These are phyloP conservation scores for Philonicus albiceps DNA, from an alignment of 2,888 invertebrate genomes.

Conservation along the genomic window DNA sequence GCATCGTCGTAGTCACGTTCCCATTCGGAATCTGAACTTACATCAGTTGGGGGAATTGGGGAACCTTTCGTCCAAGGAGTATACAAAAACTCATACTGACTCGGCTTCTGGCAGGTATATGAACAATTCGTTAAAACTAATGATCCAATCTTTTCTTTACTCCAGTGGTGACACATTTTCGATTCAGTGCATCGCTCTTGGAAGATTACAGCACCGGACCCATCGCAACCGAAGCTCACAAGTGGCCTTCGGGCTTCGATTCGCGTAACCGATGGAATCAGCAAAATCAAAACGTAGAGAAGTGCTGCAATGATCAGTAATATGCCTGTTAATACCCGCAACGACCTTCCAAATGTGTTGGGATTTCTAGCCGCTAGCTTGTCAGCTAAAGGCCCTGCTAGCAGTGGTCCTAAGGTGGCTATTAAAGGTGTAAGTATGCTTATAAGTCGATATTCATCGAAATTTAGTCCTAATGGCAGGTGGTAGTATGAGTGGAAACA, in stretches of 20 bases:
- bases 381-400: constrained; percentile 82
- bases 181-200: constrained; percentile 77
- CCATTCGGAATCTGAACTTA: constrained; percentile 60
- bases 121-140: constrained; percentile 74
- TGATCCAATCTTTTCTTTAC: constrained; percentile 69
- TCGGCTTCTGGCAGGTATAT: constrained; percentile 71
- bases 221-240: constrained; percentile 77
- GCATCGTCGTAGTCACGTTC: constrained; percentile 57
- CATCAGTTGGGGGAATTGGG: constrained; percentile 56
- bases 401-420: constrained; percentile 78
- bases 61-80: constrained; percentile 58
- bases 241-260: constrained; percentile 67
- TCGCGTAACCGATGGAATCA: constrained; percentile 73
- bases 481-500: constrained; percentile 78
- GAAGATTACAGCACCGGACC: constrained; percentile 73
- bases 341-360: constrained; percentile 68
- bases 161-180: constrained; percentile 74
- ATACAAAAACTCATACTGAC: constrained; percentile 60
- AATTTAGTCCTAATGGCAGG: constrained; percentile 69
- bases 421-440: constrained; percentile 81
- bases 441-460: constrained; percentile 78
- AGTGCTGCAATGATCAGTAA: constrained; percentile 74
- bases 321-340: constrained; percentile 74
- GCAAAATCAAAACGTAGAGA: constrained; percentile 72
- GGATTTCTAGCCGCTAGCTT: constrained; percentile 60